Percentiles rank a stretch among this genome's conserved stretches.
These are phyloP conservation scores for Leptopilina clavipes DNA, from an alignment of 1,140 invertebrate species.

Conservation along the genomic window DNA sequence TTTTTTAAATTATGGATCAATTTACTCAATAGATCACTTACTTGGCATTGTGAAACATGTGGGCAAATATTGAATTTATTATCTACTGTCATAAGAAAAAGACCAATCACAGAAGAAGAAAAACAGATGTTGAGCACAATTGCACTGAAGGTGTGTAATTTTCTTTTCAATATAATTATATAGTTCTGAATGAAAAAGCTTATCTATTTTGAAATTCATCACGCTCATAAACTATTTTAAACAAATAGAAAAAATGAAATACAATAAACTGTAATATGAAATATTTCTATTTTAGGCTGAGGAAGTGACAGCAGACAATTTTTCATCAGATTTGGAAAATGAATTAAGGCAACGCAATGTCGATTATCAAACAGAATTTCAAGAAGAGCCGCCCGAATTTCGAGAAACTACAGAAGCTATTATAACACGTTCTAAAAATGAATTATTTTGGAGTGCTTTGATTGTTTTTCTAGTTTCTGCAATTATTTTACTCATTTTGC, in stretches of 20 bases:
- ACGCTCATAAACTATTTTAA: too few relatives aligned
- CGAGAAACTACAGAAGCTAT: slow-evolving; percentile 61
- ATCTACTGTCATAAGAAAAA: slow-evolving; percentile 65
- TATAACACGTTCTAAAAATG: slow-evolving; percentile 67
- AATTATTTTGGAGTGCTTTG: slow-evolving; percentile 69
- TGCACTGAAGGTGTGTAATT: slow-evolving; percentile 67
- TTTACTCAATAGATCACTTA: slow-evolving; percentile 63
- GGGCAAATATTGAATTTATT: slow-evolving; percentile 69
- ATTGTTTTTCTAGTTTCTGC: slow-evolving; percentile 66
- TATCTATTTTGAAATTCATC: too few relatives aligned
- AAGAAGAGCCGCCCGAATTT: slow-evolving; percentile 58
- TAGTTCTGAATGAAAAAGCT: too few relatives aligned
- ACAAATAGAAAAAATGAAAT: too few relatives aligned
- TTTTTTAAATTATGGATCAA: slow-evolving; percentile 33
- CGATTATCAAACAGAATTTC: slow-evolving; percentile 51
- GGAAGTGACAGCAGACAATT: slow-evolving; percentile 58
- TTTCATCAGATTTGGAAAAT: slow-evolving; percentile 51
- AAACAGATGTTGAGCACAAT: slow-evolving; percentile 72
- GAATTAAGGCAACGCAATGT: slow-evolving; percentile 64
- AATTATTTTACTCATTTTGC: slow-evolving; percentile 68
- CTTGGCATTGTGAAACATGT: slow-evolving; percentile 70
- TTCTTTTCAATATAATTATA: too few relatives aligned
- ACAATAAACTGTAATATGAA: too few relatives aligned
- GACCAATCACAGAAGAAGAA: slow-evolving; percentile 72
- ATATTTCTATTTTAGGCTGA: slow-evolving; percentile 60